Conservation (phyloP, 2,888 invertebrate species). For the Drosophila tripunctata region DNA sequence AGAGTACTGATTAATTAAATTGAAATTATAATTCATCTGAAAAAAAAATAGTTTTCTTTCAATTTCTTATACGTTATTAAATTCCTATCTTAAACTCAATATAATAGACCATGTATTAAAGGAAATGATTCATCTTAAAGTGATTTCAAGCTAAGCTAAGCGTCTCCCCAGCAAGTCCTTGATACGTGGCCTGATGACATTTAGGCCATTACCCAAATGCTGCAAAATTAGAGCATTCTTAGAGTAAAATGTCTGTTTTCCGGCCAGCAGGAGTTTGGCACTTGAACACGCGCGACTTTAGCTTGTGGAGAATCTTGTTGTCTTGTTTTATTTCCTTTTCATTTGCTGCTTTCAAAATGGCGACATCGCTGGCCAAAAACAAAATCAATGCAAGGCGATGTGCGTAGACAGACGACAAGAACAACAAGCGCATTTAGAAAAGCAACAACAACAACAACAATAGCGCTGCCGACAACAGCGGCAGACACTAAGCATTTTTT, state of each 20-base stretch:
- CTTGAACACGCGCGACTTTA: constrained; percentile 60
- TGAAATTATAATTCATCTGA: too few relatives aligned
- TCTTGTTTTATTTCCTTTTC: constrained; percentile 13
- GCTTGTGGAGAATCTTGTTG: constrained; percentile 39
- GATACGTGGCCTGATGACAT: constrained; percentile 28
- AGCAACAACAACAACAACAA: constrained; percentile 16
- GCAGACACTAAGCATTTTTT: constrained; percentile 39
- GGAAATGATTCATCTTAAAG: not conserved
- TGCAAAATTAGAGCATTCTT: constrained; percentile 53
- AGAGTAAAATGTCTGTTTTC: constrained; percentile 23
- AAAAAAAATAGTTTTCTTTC: not conserved
- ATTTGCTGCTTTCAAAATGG: constrained; percentile 55
- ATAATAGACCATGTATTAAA: not conserved
- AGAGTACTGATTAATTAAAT: too few relatives aligned
- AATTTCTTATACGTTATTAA: too few relatives aligned
- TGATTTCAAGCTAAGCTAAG: constrained; percentile 1
- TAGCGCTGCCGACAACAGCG: constrained; percentile 15
- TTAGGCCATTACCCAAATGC: constrained; percentile 4
- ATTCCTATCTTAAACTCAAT: not conserved
- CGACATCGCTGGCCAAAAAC: constrained; percentile 51
- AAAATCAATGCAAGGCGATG: constrained; percentile 59
- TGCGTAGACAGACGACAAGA: constrained; percentile 50
- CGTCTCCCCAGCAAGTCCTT: constrained; percentile 12
- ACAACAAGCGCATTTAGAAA: constrained; percentile 15
- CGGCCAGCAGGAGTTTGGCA: constrained; percentile 28